A percentile compares a stretch with the other conserved stretches of the same genome.
Conservation (phyloP, 2,888 invertebrate genomes). For the Crossocerus cetratus region DNA sequence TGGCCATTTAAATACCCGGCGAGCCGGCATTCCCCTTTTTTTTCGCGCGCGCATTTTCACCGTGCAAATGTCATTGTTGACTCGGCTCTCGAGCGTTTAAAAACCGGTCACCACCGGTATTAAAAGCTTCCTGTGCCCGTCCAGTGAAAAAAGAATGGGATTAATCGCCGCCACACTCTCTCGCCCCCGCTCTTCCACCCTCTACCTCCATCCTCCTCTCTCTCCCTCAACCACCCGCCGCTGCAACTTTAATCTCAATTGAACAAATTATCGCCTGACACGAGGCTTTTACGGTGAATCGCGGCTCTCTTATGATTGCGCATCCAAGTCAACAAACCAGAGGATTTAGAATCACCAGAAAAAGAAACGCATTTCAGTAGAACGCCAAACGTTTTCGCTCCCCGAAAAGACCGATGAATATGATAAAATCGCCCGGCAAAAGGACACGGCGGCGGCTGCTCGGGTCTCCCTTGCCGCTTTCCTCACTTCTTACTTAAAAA, state of each 20-base stretch:
- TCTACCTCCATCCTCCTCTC: too few species aligned
- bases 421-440: conserved; percentile 26
- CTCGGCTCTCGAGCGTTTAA: conserved; percentile 52
- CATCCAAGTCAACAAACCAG: not conserved
- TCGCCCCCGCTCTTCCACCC: too few species aligned
- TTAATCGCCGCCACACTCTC: conserved; percentile 38
- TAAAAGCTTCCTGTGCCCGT: conserved; percentile 45
- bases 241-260: conserved; percentile 49
- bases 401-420: not conserved
- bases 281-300: conserved; percentile 13
- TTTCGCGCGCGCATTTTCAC: conserved; percentile 60
- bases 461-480: conserved; percentile 6
- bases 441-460: not conserved
- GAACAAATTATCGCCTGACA: conserved; percentile 46
- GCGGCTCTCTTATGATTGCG: not conserved
- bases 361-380: too few species aligned
- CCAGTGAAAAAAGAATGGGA: conserved; percentile 53
- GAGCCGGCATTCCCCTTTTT: conserved; percentile 50
- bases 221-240: conserved; percentile 18
- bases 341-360: too few species aligned
- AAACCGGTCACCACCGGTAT: conserved; percentile 58
- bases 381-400: conserved; percentile 2
- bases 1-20: conserved; percentile 62
- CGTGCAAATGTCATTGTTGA: conserved; percentile 59
- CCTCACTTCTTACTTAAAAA: conserved; percentile 32